Conservation (phyloP, 2,113 vertebrate species). For the Podarcis raffonei region DNA sequence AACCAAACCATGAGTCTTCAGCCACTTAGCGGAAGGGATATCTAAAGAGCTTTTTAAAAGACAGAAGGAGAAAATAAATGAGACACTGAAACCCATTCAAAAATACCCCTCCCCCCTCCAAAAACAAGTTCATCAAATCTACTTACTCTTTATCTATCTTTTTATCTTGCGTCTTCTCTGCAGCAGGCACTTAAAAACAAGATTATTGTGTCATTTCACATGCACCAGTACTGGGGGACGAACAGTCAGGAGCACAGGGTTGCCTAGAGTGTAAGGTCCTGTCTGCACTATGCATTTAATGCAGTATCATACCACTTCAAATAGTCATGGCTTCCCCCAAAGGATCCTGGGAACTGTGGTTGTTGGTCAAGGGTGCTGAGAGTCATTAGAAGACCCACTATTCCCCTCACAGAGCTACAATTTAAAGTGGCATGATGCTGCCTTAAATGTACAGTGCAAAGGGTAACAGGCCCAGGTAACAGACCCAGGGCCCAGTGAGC, state of each 20-base stretch:
- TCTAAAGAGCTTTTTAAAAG: conserved; percentile 67
- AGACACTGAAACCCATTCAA: conserved; percentile 3
- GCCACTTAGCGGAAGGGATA: conserved; percentile 74
- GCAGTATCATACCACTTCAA: no score
- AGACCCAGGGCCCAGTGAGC: neutral
- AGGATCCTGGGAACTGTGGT: no score
- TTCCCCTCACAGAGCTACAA: no score
- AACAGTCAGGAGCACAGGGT: neutral
- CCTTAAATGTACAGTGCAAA: no score
- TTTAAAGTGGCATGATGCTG: no score
- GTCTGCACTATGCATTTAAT: neutral
- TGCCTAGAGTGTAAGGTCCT: no score
- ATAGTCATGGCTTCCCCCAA: no score
- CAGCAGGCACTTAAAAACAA: conserved; percentile 4
- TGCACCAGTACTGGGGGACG: neutral
- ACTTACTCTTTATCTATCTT: conserved; percentile 67
- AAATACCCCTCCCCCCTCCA: neutral
- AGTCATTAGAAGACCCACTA: no score
- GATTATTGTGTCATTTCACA: conserved; percentile 8
- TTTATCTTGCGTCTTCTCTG: conserved; percentile 62
- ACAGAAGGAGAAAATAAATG: neutral
- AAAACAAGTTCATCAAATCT: neutral
- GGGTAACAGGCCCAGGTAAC: no score
- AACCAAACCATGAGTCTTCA: conserved; percentile 76
- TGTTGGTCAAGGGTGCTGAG: no score